Percentiles rank a stretch among this genome's conserved stretches.
Evolutionary conservation across 2,888 invertebrate genomes (phyloP).

Genomic region (Drosophila borborema): DNA sequence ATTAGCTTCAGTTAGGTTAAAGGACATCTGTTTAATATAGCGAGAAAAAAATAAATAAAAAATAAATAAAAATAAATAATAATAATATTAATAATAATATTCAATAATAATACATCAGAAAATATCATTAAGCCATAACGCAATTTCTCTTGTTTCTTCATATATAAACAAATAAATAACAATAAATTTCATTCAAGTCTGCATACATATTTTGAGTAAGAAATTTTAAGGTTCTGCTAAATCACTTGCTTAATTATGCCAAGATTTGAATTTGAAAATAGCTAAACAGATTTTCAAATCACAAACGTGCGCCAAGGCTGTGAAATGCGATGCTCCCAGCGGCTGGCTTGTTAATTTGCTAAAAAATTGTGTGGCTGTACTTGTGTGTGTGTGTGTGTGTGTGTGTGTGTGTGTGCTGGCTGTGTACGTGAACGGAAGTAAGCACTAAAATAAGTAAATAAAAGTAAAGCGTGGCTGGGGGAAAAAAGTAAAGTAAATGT

Average conservation of each 20-base stretch:
- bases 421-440: slow-evolving; percentile 44
- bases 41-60: no score
- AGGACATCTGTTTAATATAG: no score
- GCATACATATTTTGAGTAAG: background rate
- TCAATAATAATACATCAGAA: no score
- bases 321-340: background rate
- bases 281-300: slow-evolving; percentile 5
- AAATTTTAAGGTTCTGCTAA: background rate
- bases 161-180: background rate
- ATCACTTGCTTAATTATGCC: slow-evolving; percentile 5
- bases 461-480: slow-evolving; percentile 40
- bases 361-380: slow-evolving; percentile 30
- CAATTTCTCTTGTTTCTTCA: background rate
- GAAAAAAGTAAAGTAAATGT: slow-evolving; percentile 52
- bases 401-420: slow-evolving; percentile 11
- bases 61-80: no score
- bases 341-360: slow-evolving; percentile 62
- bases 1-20: no score
- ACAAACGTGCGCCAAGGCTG: background rate
- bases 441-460: slow-evolving; percentile 69
- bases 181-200: no score
- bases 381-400: slow-evolving; percentile 1
- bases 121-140: background rate
- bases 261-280: background rate
- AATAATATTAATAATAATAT: no score